A percentile compares a stretch with the other conserved stretches of the same genome.
These are phyloP conservation scores for Platynereis dumerilii DNA, from an alignment of 2,888 invertebrate genomes.

Conservation along the genomic window DNA sequence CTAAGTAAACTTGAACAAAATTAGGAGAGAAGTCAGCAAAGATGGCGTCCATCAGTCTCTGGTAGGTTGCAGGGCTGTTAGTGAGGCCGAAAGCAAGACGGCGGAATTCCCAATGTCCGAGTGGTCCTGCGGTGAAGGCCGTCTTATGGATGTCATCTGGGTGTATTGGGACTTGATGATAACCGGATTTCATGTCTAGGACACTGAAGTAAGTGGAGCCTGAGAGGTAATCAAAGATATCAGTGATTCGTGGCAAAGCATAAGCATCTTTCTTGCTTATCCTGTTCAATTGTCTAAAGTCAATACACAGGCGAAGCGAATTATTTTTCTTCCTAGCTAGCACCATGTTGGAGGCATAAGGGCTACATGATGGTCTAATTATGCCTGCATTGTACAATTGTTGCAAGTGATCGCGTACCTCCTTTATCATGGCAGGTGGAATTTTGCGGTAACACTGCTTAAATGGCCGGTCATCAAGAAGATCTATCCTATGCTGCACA, in stretches of 20 bases:
- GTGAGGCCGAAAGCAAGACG: no score
- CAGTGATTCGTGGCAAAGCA: slow-evolving; percentile 29
- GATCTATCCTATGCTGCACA: no score
- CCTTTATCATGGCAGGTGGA: no score
- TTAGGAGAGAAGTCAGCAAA: slow-evolving; percentile 10
- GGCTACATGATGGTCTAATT: no score
- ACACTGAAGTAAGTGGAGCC: slow-evolving; percentile 23
- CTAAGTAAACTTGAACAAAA: slow-evolving; percentile 25
- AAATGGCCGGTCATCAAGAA: no score
- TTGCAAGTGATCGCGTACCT: no score
- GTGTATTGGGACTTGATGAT: slow-evolving; percentile 25
- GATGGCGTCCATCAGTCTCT: slow-evolving; percentile 22
- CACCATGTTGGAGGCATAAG: no score
- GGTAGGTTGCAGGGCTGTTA: slow-evolving; percentile 30
- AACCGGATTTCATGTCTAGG: slow-evolving; percentile 28
- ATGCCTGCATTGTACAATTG: no score
- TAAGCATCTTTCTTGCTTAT: slow-evolving; percentile 20
- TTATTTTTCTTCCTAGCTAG: no score
- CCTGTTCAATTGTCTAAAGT: slow-evolving; percentile 25
- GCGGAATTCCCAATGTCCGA: no score
- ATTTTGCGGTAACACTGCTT: no score
- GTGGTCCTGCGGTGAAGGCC: slow-evolving; percentile 20
- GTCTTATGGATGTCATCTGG: slow-evolving; percentile 26
- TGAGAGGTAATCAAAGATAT: slow-evolving; percentile 29
- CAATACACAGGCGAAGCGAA: no score